A percentile compares a stretch with the other conserved stretches of the same genome.
phyloP scores from a whole-genome alignment of 2,888 invertebrate species.

The Synanthedon vespiformis region DNA sequence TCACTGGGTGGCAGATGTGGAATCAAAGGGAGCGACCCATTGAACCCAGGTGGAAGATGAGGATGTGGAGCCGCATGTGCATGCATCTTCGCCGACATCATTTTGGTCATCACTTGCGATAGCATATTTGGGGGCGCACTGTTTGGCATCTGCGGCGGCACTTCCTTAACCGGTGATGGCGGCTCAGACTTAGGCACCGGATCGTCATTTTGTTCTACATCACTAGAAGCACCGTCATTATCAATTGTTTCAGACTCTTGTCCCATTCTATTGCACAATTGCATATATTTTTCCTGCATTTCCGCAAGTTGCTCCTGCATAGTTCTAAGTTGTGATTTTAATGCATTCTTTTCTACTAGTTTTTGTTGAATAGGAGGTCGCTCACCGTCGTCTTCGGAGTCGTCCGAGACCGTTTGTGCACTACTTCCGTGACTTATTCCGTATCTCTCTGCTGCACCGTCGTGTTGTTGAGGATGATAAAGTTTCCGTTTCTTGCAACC shows the following conservation, averaged over 20 bases:
- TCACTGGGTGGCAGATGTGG: constrained; percentile 67
- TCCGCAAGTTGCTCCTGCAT: constrained; percentile 91
- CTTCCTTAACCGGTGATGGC: constrained; percentile 66
- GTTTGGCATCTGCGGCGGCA: constrained; percentile 54
- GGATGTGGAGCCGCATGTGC: constrained; percentile 64
- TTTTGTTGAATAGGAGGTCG: constrained; percentile 85
- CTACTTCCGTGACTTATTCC: constrained; percentile 61
- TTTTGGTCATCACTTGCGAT: constrained; percentile 75
- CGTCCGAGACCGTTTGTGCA: constrained; percentile 69
- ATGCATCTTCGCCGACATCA: constrained; percentile 75
- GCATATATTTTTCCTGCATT: constrained; percentile 92
- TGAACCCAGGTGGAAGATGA: constrained; percentile 72
- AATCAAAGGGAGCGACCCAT: constrained; percentile 68
- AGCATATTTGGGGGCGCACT: constrained; percentile 66
- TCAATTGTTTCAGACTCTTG: constrained; percentile 82
- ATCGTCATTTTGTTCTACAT: constrained; percentile 72
- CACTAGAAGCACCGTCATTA: constrained; percentile 79
- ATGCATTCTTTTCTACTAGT: constrained; percentile 86
- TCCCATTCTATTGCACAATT: constrained; percentile 87
- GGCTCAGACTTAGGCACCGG: constrained; percentile 70
- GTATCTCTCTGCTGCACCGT: constrained; percentile 75
- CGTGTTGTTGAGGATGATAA: constrained; percentile 95
- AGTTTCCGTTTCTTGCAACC: constrained; percentile 96
- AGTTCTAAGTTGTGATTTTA: constrained; percentile 86
- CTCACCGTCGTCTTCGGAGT: constrained; percentile 82